Percentiles rank a stretch among this genome's conserved stretches.
Evolutionary conservation across 2,888 invertebrate species (phyloP).

Genomic region (Neoscelio sp.): DNA sequence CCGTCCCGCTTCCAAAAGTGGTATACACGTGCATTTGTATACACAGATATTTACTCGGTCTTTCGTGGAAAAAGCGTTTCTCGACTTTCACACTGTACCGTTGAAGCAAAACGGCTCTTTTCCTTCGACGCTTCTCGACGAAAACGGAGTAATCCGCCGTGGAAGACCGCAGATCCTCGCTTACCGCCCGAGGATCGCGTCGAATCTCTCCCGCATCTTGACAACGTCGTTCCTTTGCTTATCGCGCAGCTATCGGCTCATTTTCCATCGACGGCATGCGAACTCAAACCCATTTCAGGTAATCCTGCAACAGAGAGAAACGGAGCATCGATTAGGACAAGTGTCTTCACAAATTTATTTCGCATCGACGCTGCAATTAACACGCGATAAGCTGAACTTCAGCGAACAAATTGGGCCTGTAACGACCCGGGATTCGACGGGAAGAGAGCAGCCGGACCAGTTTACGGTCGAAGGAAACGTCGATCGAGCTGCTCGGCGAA

Average conservation of each 20-base stretch:
- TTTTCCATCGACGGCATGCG: conserved; percentile 18
- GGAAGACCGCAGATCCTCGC: conserved; percentile 76
- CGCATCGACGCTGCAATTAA: no score
- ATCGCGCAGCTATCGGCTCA: conserved; percentile 45
- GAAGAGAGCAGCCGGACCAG: no score
- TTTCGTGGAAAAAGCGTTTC: conserved; percentile 27
- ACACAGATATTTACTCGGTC: conserved; percentile 40
- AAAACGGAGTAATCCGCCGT: background rate
- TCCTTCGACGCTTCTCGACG: background rate
- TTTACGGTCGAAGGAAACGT: no score
- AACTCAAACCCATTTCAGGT: conserved; percentile 42
- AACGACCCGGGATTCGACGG: no score
- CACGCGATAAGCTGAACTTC: no score
- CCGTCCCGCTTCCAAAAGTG: conserved; percentile 20
- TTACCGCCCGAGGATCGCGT: conserved; percentile 76
- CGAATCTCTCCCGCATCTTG: conserved; percentile 81
- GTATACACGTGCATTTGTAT: conserved; percentile 13
- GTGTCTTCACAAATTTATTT: no score
- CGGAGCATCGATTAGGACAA: conserved; percentile 8
- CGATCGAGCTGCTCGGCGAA: no score
- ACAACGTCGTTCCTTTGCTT: conserved; percentile 50
- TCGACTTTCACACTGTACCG: conserved; percentile 5
- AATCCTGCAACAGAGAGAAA: no score
- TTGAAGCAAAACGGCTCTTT: background rate
- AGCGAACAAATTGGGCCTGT: no score